These are phyloP conservation scores for Amphiprion percula DNA, from an alignment of 2,113 vertebrate species.

Conservation along the genomic window DNA sequence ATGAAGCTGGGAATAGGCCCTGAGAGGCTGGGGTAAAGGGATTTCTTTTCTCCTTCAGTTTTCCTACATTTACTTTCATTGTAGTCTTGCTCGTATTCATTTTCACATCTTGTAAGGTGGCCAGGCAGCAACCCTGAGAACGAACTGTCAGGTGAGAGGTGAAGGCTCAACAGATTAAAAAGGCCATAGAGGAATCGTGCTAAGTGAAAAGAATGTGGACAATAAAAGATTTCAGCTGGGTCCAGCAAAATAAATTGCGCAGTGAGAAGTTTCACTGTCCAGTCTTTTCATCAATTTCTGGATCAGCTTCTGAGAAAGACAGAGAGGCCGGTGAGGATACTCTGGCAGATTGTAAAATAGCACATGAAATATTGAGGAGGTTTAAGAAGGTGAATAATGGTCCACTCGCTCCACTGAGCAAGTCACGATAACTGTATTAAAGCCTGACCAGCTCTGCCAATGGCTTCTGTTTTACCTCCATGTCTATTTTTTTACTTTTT, in stretches of 20 bases:
- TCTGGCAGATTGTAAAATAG: slow-evolving; percentile 31
- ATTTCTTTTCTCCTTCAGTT: not conserved
- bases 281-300: slow-evolving; percentile 44
- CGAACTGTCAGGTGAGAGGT: slow-evolving; percentile 22
- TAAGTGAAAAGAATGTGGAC: slow-evolving; percentile 23
- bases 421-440: slow-evolving; percentile 38
- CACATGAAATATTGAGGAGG: slow-evolving; percentile 61
- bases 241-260: slow-evolving; percentile 19
- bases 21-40: not conserved
- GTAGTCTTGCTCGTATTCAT: slow-evolving; percentile 9
- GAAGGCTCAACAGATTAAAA: slow-evolving; percentile 2
- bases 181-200: not conserved
- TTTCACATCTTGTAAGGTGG: slow-evolving; percentile 25
- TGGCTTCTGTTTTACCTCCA: not conserved
- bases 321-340: slow-evolving; percentile 6
- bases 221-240: not conserved
- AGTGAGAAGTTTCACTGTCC: slow-evolving; percentile 24
- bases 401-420: slow-evolving; percentile 15
- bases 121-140: not conserved
- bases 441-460: slow-evolving; percentile 14
- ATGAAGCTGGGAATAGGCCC: not conserved
- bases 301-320: slow-evolving; percentile 39
- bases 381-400: slow-evolving; percentile 59
- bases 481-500: not conserved
- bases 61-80: slow-evolving; percentile 1